A percentile compares a stretch with the other conserved stretches of the same genome.
Evolutionary conservation across 2,888 invertebrate genomes (phyloP).

Genomic region (Dione juno): DNA sequence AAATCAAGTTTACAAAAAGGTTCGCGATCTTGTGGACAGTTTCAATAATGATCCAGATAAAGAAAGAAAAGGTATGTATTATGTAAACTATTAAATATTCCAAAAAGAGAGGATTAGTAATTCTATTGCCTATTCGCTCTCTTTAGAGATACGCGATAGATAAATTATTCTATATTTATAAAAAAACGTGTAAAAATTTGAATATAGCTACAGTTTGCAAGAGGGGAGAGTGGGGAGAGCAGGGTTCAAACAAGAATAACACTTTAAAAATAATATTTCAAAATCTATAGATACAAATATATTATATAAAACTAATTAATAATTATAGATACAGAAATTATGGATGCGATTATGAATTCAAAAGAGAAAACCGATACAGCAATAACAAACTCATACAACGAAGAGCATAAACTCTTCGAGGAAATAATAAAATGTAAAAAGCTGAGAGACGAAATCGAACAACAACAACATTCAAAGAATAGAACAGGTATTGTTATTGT

Average conservation of each 20-base stretch:
- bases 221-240: too few relatives aligned
- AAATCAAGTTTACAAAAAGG: conserved; percentile 54
- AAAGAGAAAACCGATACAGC: conserved; percentile 29
- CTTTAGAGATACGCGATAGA: too few relatives aligned
- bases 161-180: too few relatives aligned
- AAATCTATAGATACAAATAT: background rate
- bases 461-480: conserved; percentile 17
- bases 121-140: too few relatives aligned
- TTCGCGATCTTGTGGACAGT: conserved; percentile 42
- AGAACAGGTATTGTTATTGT: conserved; percentile 11
- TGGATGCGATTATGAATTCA: conserved; percentile 31
- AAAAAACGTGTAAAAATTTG: too few relatives aligned
- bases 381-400: conserved; percentile 33
- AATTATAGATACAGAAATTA: conserved; percentile 26
- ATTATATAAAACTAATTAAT: background rate
- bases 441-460: conserved; percentile 49
- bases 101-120: too few relatives aligned
- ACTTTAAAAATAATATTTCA: too few relatives aligned
- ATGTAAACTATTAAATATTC: background rate
- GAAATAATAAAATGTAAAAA: conserved; percentile 58
- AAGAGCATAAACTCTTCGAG: conserved; percentile 54
- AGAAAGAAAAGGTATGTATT: background rate
- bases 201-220: too few relatives aligned
- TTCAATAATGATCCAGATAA: conserved; percentile 21
- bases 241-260: background rate